Conservation (phyloP, 2,797 vertebrate species). For the Taeniopygia guttata region DNA sequence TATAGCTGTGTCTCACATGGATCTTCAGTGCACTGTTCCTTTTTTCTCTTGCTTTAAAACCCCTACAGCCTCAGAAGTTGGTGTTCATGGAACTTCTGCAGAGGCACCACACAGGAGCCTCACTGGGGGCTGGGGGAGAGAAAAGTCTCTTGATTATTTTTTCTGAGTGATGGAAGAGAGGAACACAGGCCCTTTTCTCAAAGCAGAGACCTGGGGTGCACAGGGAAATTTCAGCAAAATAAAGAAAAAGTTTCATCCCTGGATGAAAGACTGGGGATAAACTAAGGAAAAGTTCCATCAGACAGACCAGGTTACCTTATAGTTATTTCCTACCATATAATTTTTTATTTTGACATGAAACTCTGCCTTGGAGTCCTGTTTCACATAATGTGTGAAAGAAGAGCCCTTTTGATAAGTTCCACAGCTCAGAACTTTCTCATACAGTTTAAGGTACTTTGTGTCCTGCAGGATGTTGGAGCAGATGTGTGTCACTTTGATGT, state of each 20-base stretch:
- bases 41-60: background rate
- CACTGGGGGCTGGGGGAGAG: background rate
- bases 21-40: background rate
- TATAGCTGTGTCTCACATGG: background rate
- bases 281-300: background rate
- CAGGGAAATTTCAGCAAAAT: background rate
- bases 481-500: background rate
- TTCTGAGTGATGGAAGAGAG: background rate
- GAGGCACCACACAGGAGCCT: background rate
- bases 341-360: background rate
- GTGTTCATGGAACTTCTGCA: background rate
- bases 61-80: background rate
- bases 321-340: background rate
- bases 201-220: background rate
- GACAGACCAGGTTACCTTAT: background rate
- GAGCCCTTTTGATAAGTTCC: background rate
- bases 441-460: background rate
- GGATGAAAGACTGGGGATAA: background rate
- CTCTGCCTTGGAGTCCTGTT: background rate
- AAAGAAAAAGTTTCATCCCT: background rate
- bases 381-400: background rate
- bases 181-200: background rate
- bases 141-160: conserved; percentile 2
- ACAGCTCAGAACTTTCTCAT: background rate
- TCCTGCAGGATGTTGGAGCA: background rate